Evolutionary conservation across 2,797 vertebrate genomes (phyloP), one percentile per base, ranked within the genome.

Genomic region (Acanthurus tractus): DNA sequence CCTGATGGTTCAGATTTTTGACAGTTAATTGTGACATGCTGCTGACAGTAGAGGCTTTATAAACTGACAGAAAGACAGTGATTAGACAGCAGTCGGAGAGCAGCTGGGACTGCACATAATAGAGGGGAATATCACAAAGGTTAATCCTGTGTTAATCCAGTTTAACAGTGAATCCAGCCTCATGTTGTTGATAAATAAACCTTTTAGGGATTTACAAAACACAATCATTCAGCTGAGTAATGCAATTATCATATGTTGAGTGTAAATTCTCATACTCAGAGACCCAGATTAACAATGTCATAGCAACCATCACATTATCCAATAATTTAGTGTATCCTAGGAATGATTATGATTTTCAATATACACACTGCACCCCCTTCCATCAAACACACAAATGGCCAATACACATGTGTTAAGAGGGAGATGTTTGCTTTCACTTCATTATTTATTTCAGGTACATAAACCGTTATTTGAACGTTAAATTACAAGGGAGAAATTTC

Each of bases 61-160:
- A n/a, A 73, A 20, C 11, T 8, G 38, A 61, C 58, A 59, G 38
- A 62, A 58, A 34, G 14, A 29, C 9, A 40, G 12, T 17, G 11
- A 54, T 36, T 54, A 50, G 7, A 38, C 46, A 46, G 17, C 12
- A 50, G 29, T 17, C 36, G 14, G 46, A 18, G 14, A 15, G n/a
- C 6, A 23, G n/a, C 18, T 63, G 36, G 20, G 40, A 36, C 29
- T 38, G 7, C 63, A 55, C 25, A 17, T 23, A 62, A 53, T 9
- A 58, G n/a, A 40, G 23, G 45, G 11, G 44, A 4, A 79, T 54
- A 17, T 40, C 40, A 10, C 25, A 55, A 40, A 57, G 13, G 46
- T 73, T 70, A 69, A 57, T 64, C 68, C 63, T n/a, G 17, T 22
- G 44, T 57, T 77, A 52, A 66, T 76, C 62, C 59, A 50, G 23